These are phyloP conservation scores for Sus scrofa DNA, from an alignment of 2,113 vertebrate species.

Conservation along the genomic window DNA sequence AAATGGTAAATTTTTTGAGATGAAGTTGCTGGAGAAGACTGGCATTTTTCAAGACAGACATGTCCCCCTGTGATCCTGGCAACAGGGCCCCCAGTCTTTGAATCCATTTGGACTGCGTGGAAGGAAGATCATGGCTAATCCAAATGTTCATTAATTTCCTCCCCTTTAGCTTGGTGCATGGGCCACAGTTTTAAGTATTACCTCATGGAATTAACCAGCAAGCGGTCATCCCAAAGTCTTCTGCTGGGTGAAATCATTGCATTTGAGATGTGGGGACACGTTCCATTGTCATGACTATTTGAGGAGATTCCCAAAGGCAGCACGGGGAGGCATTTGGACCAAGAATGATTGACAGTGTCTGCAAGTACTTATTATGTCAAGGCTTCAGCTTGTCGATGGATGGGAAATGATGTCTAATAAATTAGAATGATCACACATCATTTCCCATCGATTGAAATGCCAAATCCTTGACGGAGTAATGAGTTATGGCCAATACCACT, in stretches of 20 bases:
- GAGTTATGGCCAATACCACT: constrained; percentile 93
- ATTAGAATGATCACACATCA: constrained; percentile 95
- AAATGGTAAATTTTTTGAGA: constrained; percentile 66
- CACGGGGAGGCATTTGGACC: constrained; percentile 88
- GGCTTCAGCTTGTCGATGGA: constrained; percentile 91
- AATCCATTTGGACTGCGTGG: constrained; percentile 6
- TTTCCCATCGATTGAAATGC: constrained; percentile 94
- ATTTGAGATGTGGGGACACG: constrained; percentile 71
- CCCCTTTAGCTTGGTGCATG: neutral
- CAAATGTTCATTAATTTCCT: constrained; percentile 44
- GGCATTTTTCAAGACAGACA: constrained; percentile 39
- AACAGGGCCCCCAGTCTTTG: constrained; percentile 23
- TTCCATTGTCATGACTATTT: constrained; percentile 85
- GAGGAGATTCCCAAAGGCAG: constrained; percentile 85
- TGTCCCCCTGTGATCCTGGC: constrained; percentile 14
- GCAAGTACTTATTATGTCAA: constrained; percentile 93
- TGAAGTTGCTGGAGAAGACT: constrained; percentile 16
- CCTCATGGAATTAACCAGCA: constrained; percentile 32
- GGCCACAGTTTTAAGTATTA: constrained; percentile 60
- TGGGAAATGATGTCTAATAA: constrained; percentile 94
- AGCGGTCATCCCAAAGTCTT: constrained; percentile 72
- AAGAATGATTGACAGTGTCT: constrained; percentile 92
- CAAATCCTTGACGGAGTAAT: constrained; percentile 93
- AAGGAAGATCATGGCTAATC: constrained; percentile 19
- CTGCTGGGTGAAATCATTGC: constrained; percentile 64